Base-by-base conservation (phyloP, 2,113 vertebrate genomes). In the Siphamia tubifer region DNA sequence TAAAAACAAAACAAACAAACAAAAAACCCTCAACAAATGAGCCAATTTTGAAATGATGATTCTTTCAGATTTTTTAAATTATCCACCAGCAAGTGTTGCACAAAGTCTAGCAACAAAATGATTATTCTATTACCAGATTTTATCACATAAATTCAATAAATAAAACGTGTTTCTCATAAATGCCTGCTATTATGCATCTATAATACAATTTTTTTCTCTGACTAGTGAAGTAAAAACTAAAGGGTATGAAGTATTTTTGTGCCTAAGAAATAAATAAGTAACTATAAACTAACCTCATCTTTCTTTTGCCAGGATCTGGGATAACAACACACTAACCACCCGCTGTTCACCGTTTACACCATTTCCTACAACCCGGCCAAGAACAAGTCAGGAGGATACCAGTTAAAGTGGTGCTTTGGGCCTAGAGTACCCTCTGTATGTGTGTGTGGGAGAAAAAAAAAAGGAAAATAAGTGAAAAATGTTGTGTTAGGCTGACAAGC, bases 361-460 rank as follows among this genome's bases (percentile, higher is more conserved):
- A 1, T 55, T 64, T 65, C 64, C 66, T 52, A 35, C 15, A 53
- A 16, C 16, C 9, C 17, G 45, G 79, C 78, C 74, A 75, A 73
- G 31, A 75, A 62, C 67, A 63, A 72, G 58, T 68, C 36, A 11
- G 1, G 13, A n/a, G 19, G 20, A 45, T 47, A 32, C 17, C 47
- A 21, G 28, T 16, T 19, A 57, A n/a, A n/a, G 52, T 25, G 56
- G n/a, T n/a, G 16, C 38, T 68, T 60, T 67, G 60, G 49, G 49
- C 65, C 11, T 30, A 3, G 2, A 4, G 20, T 44, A 19, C 47
- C 35, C 12, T 43, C 30, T 24, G 6, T 25, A 11, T 23, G 20
- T n/a, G n/a, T n/a, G n/a, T n/a, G n/a, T n/a, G n/a, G n/a, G n/a
- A n/a, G 51, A 56, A 44, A 31, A 34, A n/a, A n/a, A n/a, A n/a